Percentiles rank a stretch among this genome's conserved stretches.
Evolutionary conservation across 2,888 invertebrate species (phyloP).

Genomic region (Apamea epomidion): DNA sequence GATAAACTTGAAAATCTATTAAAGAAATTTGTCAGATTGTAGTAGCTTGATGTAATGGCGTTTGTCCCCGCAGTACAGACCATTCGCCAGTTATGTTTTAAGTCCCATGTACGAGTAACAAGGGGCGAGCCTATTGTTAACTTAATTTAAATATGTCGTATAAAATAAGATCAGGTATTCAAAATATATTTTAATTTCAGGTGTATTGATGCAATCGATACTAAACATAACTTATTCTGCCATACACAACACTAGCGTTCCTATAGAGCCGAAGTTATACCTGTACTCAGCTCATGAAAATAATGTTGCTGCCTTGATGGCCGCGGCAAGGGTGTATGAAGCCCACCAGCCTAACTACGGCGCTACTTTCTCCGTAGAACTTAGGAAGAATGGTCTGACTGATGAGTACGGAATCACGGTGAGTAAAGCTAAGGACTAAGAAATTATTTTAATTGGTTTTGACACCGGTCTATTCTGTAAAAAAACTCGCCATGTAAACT

Average conservation of each 20-base stretch:
- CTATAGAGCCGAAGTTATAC: constrained; percentile 82
- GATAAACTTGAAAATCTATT: too few species aligned
- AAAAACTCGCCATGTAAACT: not conserved
- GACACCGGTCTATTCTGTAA: not conserved
- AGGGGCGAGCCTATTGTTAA: not conserved
- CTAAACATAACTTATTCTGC: constrained; percentile 82
- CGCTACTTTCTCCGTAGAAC: constrained; percentile 89
- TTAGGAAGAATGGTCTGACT: constrained; percentile 78
- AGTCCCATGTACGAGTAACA: not conserved
- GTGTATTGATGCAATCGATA: constrained; percentile 87
- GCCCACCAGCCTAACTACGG: constrained; percentile 91
- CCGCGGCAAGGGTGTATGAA: constrained; percentile 89
- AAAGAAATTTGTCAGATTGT: too few species aligned
- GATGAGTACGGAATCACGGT: constrained; percentile 87
- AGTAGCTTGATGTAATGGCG: too few species aligned
- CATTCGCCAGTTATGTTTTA: too few species aligned
- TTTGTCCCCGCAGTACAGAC: too few species aligned
- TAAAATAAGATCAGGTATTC: not conserved
- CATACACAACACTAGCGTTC: constrained; percentile 80
- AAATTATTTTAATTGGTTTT: not conserved
- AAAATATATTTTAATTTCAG: constrained; percentile 72
- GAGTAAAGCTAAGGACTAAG: constrained; percentile 46
- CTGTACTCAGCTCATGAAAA: constrained; percentile 92
- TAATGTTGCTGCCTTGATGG: constrained; percentile 91
- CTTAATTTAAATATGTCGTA: not conserved